phyloP scores from a whole-genome alignment of 2,888 invertebrate species.

The Nebria salina region DNA sequence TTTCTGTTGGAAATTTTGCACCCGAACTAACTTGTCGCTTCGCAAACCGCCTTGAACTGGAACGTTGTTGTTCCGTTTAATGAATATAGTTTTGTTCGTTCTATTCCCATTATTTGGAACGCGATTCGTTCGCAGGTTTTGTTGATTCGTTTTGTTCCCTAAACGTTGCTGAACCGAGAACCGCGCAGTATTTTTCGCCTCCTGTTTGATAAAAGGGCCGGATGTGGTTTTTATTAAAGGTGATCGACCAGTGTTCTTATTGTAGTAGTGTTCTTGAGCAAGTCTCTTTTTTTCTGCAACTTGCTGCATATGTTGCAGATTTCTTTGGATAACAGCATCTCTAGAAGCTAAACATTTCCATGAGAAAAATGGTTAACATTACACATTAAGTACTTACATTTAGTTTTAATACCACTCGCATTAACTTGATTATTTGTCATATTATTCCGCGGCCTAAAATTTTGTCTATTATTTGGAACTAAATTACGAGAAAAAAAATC shows the following conservation, averaged over 20 bases:
- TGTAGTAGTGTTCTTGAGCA: conserved; percentile 34
- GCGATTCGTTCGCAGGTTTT: neutral
- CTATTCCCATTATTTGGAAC: neutral
- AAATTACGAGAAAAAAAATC: neutral
- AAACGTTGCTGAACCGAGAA: conserved; percentile 36
- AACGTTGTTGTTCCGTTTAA: neutral
- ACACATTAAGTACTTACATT: neutral
- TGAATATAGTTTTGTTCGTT: conserved; percentile 20
- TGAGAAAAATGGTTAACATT: neutral
- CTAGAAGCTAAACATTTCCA: neutral
- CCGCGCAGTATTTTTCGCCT: neutral
- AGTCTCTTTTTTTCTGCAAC: conserved; percentile 33
- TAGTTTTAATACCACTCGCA: neutral
- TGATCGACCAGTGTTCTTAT: conserved; percentile 9
- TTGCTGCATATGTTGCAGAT: conserved; percentile 29
- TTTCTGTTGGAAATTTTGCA: conserved; percentile 29
- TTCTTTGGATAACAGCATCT: conserved; percentile 26
- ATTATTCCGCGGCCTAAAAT: neutral
- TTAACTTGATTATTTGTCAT: neutral
- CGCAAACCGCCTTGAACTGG: conserved; percentile 7
- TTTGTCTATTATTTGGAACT: neutral
- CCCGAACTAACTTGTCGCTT: conserved; percentile 30
- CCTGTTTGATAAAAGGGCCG: conserved; percentile 32
- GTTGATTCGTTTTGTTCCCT: conserved; percentile 4
- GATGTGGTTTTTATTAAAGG: conserved; percentile 26